Percentiles rank a stretch among this genome's conserved stretches.
Evolutionary conservation across 2,113 vertebrate genomes (phyloP).

Genomic region (Antechinus flavipes): DNA sequence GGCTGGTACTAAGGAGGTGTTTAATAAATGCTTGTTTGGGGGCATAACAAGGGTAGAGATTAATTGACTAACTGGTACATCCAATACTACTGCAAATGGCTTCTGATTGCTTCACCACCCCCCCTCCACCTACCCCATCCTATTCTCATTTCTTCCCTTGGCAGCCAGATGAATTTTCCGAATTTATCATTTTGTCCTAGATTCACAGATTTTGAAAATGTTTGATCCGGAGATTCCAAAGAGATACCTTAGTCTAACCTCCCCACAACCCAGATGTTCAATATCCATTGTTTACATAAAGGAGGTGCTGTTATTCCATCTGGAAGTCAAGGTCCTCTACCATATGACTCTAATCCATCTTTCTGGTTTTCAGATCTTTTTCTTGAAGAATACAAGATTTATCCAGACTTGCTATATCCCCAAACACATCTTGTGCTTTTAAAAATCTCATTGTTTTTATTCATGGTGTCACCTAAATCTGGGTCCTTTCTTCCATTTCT

Average conservation of each 20-base stretch:
- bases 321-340: not conserved
- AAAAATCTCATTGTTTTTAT: not conserved
- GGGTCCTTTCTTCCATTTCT: not conserved
- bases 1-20: not conserved
- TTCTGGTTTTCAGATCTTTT: not conserved
- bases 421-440: not conserved
- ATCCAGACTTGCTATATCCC: not conserved
- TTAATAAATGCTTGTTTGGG: not conserved
- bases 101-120: not conserved
- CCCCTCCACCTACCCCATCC: too few species aligned
- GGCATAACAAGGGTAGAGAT: not conserved
- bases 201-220: not conserved
- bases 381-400: not conserved
- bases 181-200: not conserved
- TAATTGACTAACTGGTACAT: not conserved
- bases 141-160: not conserved
- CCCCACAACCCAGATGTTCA: not conserved
- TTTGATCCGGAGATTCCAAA: not conserved
- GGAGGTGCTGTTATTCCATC: not conserved
- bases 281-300: not conserved
- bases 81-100: not conserved
- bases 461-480: not conserved
- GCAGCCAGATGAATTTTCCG: not conserved
- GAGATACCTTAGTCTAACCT: not conserved
- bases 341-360: not conserved